Percentiles rank a stretch among this genome's conserved stretches.
phyloP scores from a whole-genome alignment of 2,113 vertebrate species.

The Herpailurus yagouaroundi region DNA sequence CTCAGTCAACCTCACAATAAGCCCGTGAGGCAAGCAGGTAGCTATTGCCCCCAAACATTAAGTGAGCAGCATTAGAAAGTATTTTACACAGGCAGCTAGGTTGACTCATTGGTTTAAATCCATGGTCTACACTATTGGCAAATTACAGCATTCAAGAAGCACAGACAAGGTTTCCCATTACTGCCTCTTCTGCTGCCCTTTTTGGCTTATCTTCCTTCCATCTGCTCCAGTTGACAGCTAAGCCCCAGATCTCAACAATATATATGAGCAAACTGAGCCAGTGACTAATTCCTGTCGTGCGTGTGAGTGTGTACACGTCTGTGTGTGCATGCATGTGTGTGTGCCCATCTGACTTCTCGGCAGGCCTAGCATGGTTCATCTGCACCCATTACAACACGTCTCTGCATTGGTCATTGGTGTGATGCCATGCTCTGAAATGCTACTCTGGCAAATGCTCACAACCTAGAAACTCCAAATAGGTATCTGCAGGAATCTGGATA shows the following conservation, averaged over 20 bases:
- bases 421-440: slow-evolving; percentile 40
- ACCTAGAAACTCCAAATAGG: neutral
- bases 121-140: neutral
- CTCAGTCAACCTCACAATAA: slow-evolving; percentile 6
- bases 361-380: slow-evolving; percentile 54
- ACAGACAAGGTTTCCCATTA: neutral
- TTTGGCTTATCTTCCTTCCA: slow-evolving; percentile 44
- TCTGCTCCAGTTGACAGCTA: slow-evolving; percentile 32
- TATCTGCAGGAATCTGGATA: neutral
- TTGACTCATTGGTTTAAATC: neutral
- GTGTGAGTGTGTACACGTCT: slow-evolving; percentile 63
- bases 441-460: neutral
- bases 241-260: slow-evolving; percentile 19
- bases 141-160: neutral
- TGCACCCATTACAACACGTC: neutral
- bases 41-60: neutral
- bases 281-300: slow-evolving; percentile 44
- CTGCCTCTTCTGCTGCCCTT: neutral
- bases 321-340: slow-evolving; percentile 60
- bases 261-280: neutral
- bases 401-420: slow-evolving; percentile 18
- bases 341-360: neutral
- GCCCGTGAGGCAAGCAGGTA: slow-evolving; percentile 39
- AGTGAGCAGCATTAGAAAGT: neutral
- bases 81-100: neutral